Evolutionary conservation across 2,888 invertebrate genomes (phyloP).

Genomic region (Ectemnius cavifrons): DNA sequence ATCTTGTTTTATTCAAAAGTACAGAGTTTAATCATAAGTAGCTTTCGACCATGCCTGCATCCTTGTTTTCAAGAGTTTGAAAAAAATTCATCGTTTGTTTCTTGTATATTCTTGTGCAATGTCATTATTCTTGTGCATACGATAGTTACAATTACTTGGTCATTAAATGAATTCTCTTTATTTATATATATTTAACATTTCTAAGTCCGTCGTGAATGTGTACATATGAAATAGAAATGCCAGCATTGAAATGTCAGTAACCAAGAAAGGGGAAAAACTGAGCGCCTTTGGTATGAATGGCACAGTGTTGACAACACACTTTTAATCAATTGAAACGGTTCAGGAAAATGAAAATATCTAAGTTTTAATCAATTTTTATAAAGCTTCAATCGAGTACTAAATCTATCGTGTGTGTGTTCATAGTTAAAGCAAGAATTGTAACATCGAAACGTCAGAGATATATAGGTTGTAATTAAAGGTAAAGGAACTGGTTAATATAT

Average conservation of each 20-base stretch:
- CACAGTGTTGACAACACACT: constrained; percentile 54
- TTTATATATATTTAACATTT: too few species aligned
- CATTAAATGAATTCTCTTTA: too few species aligned
- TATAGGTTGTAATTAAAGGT: constrained; percentile 44
- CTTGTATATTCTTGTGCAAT: constrained; percentile 31
- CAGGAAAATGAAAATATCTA: constrained; percentile 27
- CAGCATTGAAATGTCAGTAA: too few species aligned
- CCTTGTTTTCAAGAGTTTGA: background rate
- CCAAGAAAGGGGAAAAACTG: constrained; percentile 6
- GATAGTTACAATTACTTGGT: constrained; percentile 6
- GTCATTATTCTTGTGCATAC: constrained; percentile 20
- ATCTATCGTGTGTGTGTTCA: constrained; percentile 42
- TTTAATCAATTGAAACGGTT: constrained; percentile 31
- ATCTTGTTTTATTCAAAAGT: background rate
- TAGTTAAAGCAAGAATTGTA: constrained; percentile 39
- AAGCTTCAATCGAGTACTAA: constrained; percentile 31
- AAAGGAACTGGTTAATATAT: constrained; percentile 49
- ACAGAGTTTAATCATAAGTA: background rate
- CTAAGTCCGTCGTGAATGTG: too few species aligned
- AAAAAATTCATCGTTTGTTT: constrained; percentile 10
- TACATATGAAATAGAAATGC: too few species aligned
- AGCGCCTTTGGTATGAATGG: constrained; percentile 47
- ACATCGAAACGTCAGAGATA: constrained; percentile 34
- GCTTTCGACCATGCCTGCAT: background rate
- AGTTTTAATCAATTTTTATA: constrained; percentile 43